Evolutionary conservation across 1,140 invertebrate genomes (phyloP), one percentile per base, ranked within the genome.

Genomic region (Mactra quadrangularis): DNA sequence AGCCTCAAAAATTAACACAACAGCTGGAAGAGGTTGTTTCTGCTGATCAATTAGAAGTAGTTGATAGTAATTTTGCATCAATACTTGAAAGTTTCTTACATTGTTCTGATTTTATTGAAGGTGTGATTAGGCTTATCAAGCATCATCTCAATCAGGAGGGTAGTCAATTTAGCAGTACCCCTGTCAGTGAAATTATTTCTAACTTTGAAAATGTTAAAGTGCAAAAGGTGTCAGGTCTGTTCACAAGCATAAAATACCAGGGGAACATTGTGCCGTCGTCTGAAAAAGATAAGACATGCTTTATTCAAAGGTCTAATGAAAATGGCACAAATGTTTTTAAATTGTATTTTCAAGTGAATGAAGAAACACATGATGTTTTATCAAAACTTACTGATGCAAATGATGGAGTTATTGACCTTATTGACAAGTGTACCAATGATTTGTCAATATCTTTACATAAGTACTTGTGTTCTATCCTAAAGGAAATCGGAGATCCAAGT

Each of bases 211-310:
- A 50, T 62, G 45, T 50, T 9, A 7, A 7, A 3, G 27, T 60
- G 3, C 59, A 35, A 4, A 55, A 62, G 50, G 72, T 76, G 13
- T 22, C 59, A 11, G 72, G 72, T 41, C 27, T 76, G 3, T 47
- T 62, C 29, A 76, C 72, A 22, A 25, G 38, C 17, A 53, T 76
- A 11, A 31, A 17, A 62, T 76, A 62, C 29, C 47, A 76, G n/a
- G 72, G 55, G 7, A 47, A 31, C 3, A 60, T 15, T 50, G 25
- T 60, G 19, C 33, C 59, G 19, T 38, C 22, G 1, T 45, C 72
- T 29, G 52, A 60, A 1, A 33, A n/a, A 50, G 29, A 33, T 47
- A 35, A 22, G 6, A n/a, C 27, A 41, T 62, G 72, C 22, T 76
- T 60, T 19, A 60, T 76, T 47, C 0, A 68, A 50, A 22, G 29